Evolutionary conservation across 2,797 vertebrate species (phyloP), one percentile per base, ranked within the genome.

Genomic region (Oceanodroma leucorhoa): DNA sequence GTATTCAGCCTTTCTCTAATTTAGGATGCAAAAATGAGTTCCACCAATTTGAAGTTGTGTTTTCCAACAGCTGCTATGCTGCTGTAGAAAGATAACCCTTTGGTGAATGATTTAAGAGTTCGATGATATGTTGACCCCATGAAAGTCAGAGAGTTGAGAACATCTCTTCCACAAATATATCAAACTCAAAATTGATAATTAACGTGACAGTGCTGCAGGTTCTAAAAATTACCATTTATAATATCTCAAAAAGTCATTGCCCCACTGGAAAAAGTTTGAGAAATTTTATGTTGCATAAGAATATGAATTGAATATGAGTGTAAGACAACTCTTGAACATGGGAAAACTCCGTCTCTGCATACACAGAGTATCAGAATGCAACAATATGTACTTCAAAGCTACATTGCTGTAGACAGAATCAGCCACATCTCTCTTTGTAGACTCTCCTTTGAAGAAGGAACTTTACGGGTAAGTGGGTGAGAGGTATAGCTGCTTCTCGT

Each of bases 391-490:
- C 73, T 89, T 91, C 88, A 94, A 82, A 94, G 81, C 43, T 41
- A 27, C 55, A 23, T 2, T 72, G 45, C 51, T 67, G 66, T 79
- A 80, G 67, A 92, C 45, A 83, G 71, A 73, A 92, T 53, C 78
- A 82, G 81, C 40, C 64, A 87, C 55, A 77, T 91, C 38, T 81
- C 46, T 50, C 89, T 86, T 32, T 79, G 81, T 23, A 83, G 78
- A 18, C 55, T 64, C 51, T 70, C n/a, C 54, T 87, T 94, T 80
- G 89, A 93, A 95, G 90, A 77, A 89, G 27, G 32, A 94, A 80
- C 75, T 66, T 36, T 29, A 65, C 10, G 45, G 72, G 26, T 67
- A 81, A 71, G 22, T 38, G 61, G 45, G 29, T 58, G 62, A 55
- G 38, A 69, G 21, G 46, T 53, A 48, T 22, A 82, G 43, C 46